phyloP scores from a whole-genome alignment of 2,888 invertebrate genomes.

The Agonum fuliginosum region DNA sequence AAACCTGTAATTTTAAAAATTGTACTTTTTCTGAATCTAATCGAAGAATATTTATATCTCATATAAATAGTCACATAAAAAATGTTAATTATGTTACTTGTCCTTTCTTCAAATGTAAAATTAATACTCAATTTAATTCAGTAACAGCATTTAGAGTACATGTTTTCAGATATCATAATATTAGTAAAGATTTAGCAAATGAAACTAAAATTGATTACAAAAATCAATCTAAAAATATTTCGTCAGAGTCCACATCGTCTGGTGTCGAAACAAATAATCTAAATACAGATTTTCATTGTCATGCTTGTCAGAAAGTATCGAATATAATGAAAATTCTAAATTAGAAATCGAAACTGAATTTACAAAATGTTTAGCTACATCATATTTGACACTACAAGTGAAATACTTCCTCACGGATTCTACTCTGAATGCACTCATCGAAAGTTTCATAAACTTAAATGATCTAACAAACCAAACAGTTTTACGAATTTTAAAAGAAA shows the following conservation, averaged over 20 bases:
- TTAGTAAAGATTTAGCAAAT: background rate
- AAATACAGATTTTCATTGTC: too few relatives aligned
- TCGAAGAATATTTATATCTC: constrained; percentile 3
- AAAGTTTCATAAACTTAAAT: constrained; percentile 1
- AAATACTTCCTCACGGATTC: constrained; percentile 16
- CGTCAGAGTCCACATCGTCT: background rate
- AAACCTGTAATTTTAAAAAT: background rate
- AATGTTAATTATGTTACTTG: background rate
- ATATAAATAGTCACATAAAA: background rate
- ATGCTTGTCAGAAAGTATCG: too few relatives aligned
- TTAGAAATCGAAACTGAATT: background rate
- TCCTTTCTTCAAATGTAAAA: background rate
- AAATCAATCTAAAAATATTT: background rate
- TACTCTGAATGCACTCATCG: constrained; percentile 1
- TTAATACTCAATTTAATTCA: background rate
- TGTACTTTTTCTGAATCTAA: background rate
- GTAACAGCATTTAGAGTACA: constrained; percentile 1
- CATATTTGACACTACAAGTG: constrained; percentile 16
- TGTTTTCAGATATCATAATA: background rate
- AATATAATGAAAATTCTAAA: background rate
- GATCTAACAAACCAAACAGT: constrained; percentile 17
- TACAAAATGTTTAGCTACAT: background rate
- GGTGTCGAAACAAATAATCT: too few relatives aligned
- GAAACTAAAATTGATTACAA: background rate
- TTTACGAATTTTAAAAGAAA: constrained; percentile 12